These are phyloP conservation scores for Morone chrysops DNA, from an alignment of 2,113 vertebrate genomes.

Conservation along the genomic window DNA sequence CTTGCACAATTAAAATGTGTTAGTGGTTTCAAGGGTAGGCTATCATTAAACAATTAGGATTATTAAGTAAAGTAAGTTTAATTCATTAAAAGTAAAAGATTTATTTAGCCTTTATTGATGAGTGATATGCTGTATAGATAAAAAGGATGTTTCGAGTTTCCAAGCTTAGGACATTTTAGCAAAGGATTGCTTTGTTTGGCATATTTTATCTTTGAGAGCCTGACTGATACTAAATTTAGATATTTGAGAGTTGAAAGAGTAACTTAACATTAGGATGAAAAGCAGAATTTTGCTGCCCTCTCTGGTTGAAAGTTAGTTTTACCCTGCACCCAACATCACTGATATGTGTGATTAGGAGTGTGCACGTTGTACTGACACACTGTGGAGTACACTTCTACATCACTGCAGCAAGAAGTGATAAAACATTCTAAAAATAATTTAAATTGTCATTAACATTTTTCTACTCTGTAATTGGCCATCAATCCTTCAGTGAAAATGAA, in stretches of 20 bases:
- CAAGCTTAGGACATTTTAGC: neutral
- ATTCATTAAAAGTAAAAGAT: neutral
- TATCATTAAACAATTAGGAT: neutral
- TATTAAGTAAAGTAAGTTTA: neutral
- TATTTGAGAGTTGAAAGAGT: neutral
- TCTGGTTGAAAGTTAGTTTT: neutral
- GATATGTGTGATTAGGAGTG: too few species aligned
- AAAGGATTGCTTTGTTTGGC: neutral
- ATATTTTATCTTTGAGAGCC: neutral
- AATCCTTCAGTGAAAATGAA: neutral
- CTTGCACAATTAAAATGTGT: too few species aligned
- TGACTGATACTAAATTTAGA: neutral
- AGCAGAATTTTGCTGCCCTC: neutral
- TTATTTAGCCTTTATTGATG: neutral
- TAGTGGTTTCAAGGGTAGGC: too few species aligned
- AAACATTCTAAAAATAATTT: too few species aligned
- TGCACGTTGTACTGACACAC: neutral
- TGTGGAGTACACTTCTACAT: neutral
- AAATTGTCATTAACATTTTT: neutral
- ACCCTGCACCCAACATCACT: neutral
- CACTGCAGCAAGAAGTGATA: neutral
- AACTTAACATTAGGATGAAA: neutral
- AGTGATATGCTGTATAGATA: neutral
- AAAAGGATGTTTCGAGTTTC: neutral
- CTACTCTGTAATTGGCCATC: neutral